These are phyloP conservation scores for Panurus biarmicus DNA, from an alignment of 2,113 vertebrate genomes.

Conservation along the genomic window DNA sequence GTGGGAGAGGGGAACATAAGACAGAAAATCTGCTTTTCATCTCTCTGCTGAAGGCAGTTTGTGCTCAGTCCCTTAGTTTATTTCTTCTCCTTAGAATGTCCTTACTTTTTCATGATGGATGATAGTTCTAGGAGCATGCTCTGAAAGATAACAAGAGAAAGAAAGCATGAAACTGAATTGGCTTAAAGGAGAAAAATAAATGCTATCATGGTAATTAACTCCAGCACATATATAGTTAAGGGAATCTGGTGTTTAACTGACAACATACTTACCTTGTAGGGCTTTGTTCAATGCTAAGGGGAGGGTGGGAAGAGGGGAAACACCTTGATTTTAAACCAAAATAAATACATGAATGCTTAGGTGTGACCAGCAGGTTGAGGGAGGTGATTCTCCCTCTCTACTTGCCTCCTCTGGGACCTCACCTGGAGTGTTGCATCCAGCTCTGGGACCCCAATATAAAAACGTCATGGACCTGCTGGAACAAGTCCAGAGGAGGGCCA, in stretches of 20 bases:
- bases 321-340: neutral
- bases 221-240: neutral
- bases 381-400: neutral
- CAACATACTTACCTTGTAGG: neutral
- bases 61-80: neutral
- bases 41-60: conserved; percentile 3
- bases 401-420: neutral
- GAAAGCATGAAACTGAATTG: neutral
- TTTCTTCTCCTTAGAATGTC: neutral
- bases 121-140: conserved; percentile 92
- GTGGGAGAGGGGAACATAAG: neutral
- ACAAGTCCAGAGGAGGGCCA: neutral
- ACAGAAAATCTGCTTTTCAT: neutral
- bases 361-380: neutral
- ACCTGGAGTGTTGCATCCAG: neutral
- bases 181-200: neutral
- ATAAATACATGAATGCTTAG: neutral
- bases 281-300: neutral
- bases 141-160: conserved; percentile 76
- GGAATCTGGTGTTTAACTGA: neutral
- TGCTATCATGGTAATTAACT: neutral
- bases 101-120: conserved; percentile 96
- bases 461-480: neutral
- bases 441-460: neutral
- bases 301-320: neutral